Evolutionary conservation across 2,113 vertebrate species (phyloP).

Genomic region (Toxotes jaculatrix): DNA sequence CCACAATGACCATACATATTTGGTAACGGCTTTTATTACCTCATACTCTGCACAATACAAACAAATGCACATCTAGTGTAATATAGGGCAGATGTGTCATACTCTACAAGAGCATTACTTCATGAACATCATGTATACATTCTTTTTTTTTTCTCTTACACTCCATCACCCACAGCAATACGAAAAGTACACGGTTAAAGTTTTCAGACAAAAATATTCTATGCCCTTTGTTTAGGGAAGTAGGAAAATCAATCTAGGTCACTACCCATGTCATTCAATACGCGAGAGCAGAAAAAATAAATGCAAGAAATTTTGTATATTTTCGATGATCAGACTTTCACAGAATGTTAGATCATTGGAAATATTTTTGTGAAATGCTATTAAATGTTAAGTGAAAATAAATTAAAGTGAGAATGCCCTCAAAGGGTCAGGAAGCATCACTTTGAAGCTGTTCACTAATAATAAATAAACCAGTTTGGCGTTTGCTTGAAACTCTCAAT

Average conservation of each 20-base stretch:
- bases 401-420: slow-evolving; percentile 12
- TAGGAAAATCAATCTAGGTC: slow-evolving; percentile 39
- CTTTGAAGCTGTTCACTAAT: neutral
- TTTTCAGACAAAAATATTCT: slow-evolving; percentile 68
- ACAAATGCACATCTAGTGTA: slow-evolving; percentile 68
- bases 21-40: slow-evolving; percentile 69
- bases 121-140: slow-evolving; percentile 70
- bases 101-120: slow-evolving; percentile 80
- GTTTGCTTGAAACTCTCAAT: neutral
- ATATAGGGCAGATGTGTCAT: slow-evolving; percentile 57
- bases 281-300: slow-evolving; percentile 43
- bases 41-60: slow-evolving; percentile 71
- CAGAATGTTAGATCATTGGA: slow-evolving; percentile 38
- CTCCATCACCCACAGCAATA: slow-evolving; percentile 51
- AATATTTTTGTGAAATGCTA: slow-evolving; percentile 29
- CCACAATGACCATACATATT: neutral
- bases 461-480: neutral
- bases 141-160: slow-evolving; percentile 26
- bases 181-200: slow-evolving; percentile 59
- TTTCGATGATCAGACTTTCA: slow-evolving; percentile 42
- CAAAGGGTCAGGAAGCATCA: neutral
- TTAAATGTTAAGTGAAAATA: slow-evolving; percentile 13
- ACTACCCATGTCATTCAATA: slow-evolving; percentile 30
- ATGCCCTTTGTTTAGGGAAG: slow-evolving; percentile 33
- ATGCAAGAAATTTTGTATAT: slow-evolving; percentile 10